These are phyloP conservation scores for Oenanthe oenanthe DNA, from an alignment of 2,113 vertebrate species.

Conservation along the genomic window DNA sequence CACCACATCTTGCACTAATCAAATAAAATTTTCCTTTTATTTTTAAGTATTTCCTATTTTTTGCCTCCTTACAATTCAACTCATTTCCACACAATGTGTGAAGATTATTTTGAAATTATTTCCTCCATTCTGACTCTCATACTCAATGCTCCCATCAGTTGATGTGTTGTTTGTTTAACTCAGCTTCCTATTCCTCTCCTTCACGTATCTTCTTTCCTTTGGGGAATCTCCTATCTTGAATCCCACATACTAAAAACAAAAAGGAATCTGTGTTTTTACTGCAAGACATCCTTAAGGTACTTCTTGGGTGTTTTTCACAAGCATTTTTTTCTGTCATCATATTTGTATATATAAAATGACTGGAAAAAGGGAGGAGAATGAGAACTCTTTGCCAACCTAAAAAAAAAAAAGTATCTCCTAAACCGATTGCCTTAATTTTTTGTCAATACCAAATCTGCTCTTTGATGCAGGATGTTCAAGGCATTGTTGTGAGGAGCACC, in stretches of 20 bases:
- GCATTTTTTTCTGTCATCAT: not conserved
- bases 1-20: not conserved
- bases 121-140: not conserved
- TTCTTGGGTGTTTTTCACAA: not conserved
- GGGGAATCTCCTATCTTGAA: not conserved
- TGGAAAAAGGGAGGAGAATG: not conserved
- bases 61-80: not conserved
- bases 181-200: not conserved
- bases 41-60: not conserved
- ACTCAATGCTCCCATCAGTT: not conserved
- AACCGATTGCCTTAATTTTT: not conserved
- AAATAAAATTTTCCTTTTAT: not conserved
- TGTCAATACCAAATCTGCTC: not conserved
- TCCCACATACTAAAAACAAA: not conserved
- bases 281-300: not conserved
- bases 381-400: not conserved
- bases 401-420: not conserved
- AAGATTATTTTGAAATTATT: not conserved
- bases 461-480: not conserved
- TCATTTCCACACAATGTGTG: not conserved
- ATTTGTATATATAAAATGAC: not conserved
- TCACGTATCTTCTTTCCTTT: not conserved
- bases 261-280: not conserved
- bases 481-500: not conserved
- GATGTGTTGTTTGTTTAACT: not conserved